Base-by-base conservation (phyloP, 2,888 invertebrate species). In the Ceratothoa steindachneri region DNA sequence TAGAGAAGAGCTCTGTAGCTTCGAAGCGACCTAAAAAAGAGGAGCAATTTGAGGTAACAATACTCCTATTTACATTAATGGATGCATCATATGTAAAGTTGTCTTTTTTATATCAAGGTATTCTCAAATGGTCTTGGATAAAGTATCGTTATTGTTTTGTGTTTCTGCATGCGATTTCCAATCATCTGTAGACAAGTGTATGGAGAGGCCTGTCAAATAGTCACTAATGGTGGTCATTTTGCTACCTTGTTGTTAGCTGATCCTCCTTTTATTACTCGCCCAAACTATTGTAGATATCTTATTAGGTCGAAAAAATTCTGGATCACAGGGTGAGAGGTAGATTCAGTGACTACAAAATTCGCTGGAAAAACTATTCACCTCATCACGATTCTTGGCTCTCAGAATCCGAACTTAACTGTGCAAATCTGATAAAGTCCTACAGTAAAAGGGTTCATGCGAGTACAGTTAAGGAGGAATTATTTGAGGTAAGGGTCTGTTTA, bases 271-370 rank as follows among this genome's bases (percentile, higher is more conserved):
- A n/a, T n/a, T n/a, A n/a, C n/a, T n/a, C n/a, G n/a, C 41, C 15
- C 7, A 41, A 41, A 9, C 7, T 41, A 41, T 41, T 41, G 41
- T 41, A 41, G 41, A 5, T 41, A 41, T 41, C 41, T 41, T 15
- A 67, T 7, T 66, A 77, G 77, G 77, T 77, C n/a, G 73, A 77
- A 51, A 66, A 66, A 30, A 71, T 77, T 29, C 73, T 77, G 51
- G 77, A 73, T 60, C 71, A 73, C 31, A 64, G 77, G 7, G 77
- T 73, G 41, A 71, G 69, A 30, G 73, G 73, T 22, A 68, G 71
- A 19, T 73, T 71, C 68, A 77, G 73, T 27, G 77, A 77, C 68
- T 77, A 77, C 69, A 77, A 73, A 66, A 72, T 77, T 15, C 67
- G 77, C 27, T 77, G 77, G 77, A 77, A 77, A 53, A 71, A 73